Evolutionary conservation across 2,797 vertebrate genomes (phyloP).

Genomic region (Eupleurogrammus muticus): DNA sequence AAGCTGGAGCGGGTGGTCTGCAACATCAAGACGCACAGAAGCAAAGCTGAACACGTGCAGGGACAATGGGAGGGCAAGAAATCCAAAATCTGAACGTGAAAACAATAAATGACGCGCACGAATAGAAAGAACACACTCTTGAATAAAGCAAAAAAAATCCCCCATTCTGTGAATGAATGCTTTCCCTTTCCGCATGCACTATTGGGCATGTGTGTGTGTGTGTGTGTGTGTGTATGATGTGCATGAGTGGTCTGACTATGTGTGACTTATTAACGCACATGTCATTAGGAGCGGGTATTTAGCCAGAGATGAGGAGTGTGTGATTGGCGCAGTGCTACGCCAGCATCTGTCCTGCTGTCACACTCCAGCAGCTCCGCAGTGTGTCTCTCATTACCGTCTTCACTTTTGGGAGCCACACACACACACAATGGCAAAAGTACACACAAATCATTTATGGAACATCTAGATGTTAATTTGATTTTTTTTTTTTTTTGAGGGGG

Average conservation of each 20-base stretch:
- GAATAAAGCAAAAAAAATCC: too few relatives aligned
- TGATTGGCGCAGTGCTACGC: constrained; percentile 67
- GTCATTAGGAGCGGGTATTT: constrained; percentile 68
- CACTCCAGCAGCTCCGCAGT: constrained; percentile 59
- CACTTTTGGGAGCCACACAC: constrained; percentile 23
- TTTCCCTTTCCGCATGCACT: constrained; percentile 7
- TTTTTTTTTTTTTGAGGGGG: constrained; percentile 61
- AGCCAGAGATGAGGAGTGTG: constrained; percentile 56
- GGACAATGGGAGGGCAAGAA: too few relatives aligned
- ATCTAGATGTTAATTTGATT: constrained; percentile 76
- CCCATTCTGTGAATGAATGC: not conserved
- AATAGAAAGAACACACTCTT: too few relatives aligned
- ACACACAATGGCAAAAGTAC: constrained; percentile 17
- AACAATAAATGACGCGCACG: too few relatives aligned
- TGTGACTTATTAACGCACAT: constrained; percentile 49
- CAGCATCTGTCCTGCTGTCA: constrained; percentile 70
- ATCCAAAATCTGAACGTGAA: too few relatives aligned
- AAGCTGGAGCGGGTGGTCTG: too few relatives aligned
- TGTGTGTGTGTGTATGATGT: not conserved
- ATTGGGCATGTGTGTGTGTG: not conserved
- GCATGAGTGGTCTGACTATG: constrained; percentile 15
- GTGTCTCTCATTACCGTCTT: constrained; percentile 63
- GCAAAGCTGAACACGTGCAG: too few relatives aligned
- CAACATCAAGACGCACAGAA: too few relatives aligned
- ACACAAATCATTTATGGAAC: constrained; percentile 63